phyloP scores from a whole-genome alignment of 2,797 vertebrate species.

The Cercopithecus mitis region DNA sequence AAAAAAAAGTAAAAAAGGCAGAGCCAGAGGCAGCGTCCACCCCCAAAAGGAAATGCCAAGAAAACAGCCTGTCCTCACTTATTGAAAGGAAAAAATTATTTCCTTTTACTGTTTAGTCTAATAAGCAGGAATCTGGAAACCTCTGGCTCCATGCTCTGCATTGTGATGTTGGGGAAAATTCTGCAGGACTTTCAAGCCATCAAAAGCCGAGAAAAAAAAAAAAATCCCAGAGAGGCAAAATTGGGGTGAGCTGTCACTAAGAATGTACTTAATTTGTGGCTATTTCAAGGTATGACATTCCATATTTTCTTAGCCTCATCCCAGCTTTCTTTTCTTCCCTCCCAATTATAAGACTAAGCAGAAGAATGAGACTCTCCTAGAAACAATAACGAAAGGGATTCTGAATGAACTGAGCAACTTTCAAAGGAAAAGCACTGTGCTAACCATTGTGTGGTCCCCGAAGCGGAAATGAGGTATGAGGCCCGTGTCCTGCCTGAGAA shows the following conservation, averaged over 20 bases:
- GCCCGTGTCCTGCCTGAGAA: not conserved
- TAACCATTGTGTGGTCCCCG: too few species aligned
- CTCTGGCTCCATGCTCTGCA: not conserved
- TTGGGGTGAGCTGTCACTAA: not conserved
- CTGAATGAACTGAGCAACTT: not conserved
- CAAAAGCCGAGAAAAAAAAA: not conserved
- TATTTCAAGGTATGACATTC: not conserved
- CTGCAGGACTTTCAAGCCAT: not conserved
- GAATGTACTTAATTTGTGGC: slow-evolving; percentile 7
- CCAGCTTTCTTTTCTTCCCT: not conserved
- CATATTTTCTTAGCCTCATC: not conserved
- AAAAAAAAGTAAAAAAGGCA: not conserved
- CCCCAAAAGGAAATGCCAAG: slow-evolving; percentile 41
- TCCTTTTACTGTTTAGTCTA: slow-evolving; percentile 62
- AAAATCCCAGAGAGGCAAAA: not conserved
- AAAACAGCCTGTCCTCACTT: slow-evolving; percentile 31
- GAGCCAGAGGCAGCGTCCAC: not conserved
- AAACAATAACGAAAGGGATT: not conserved
- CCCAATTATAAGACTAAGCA: not conserved
- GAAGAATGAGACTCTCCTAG: not conserved
- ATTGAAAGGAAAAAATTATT: slow-evolving; percentile 47
- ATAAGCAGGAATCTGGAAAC: slow-evolving; percentile 45
- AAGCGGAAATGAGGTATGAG: not conserved
- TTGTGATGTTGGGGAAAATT: not conserved
- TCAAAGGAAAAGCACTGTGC: not conserved